Base-by-base conservation (phyloP, 2,113 vertebrate species). In the Cheirogaleus medius region DNA sequence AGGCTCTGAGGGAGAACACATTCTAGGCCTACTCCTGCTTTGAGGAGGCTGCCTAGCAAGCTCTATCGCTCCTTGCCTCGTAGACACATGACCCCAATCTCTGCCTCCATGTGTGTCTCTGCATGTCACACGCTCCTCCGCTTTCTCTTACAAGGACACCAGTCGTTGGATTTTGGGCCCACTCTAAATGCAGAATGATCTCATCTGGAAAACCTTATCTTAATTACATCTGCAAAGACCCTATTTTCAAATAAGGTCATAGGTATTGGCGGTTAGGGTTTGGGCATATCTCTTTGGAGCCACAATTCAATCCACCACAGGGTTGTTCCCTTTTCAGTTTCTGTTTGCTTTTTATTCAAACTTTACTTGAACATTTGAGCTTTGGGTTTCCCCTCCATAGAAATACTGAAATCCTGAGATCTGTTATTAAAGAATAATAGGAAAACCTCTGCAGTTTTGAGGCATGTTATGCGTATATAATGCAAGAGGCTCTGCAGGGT, bases 391-490 rank as follows among this genome's bases (percentile, higher is more conserved):
- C 20, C 76, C 69, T 80, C 73, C 44, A 85, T n/a, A 77, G 32
- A 91, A 91, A 74, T 60, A 10, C n/a, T 86, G 15, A 94, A 73
- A 92, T 86, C 63, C 39, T 92, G n/a, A 96, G 78, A 52, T 12
- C 47, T 21, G 42, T 87, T 97, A 92, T 76, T 87, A 87, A 96
- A 87, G 44, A 96, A 84, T 77, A 87, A 92, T 42, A 87, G 44
- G 32, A 78, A 94, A 94, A 29, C 29, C 42, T 96, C 87, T 91
- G 69, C 74, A 74, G 63, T 60, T 37, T 68, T 21, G 1, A 69
- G 27, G 39, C 85, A 86, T 95, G 91, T 80, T 77, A 52, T 32
- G 86, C 76, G 44, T 17, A 6, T 49, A 29, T 56, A 39, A 56
- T 18, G 8, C 56, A 12, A 68, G 71, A 96, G 21, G 66, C 56